Base-by-base conservation (phyloP, 2,113 vertebrate genomes). In the Larimichthys crocea region DNA sequence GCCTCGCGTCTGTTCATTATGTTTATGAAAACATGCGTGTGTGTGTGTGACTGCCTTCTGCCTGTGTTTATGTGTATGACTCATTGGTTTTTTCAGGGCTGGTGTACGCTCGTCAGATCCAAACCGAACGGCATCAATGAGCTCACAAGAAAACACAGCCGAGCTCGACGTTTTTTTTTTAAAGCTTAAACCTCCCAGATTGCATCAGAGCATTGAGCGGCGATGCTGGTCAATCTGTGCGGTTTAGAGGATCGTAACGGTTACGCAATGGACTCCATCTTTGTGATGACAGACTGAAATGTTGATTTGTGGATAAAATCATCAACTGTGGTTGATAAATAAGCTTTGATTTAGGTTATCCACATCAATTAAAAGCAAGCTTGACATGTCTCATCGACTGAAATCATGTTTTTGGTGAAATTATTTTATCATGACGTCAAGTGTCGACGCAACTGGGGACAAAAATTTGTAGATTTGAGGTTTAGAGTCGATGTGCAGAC, bases 151-250 rank as follows among this genome's bases (percentile, higher is more conserved):
- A 62, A 9, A 4, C 24, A 35, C 35, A 8, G 35, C 46, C 26
- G 19, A 64, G 55, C 79, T 44, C 16, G n/a, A 40, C 16, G 52
- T 35, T 35, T 35, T 31, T 31, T 73, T 76, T 35, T 35, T 35
- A 73, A 72, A 68, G 3, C 22, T 74, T 59, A 73, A 85, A 83
- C 83, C 81, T 76, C 80, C 46, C 16, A 72, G 62, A 75, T 66
- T 90, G 73, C 80, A 57, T 79, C 80, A 79, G 49, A 62, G 64
- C 31, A 62, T 53, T 22, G 20, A 60, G 57, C 61, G 3, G 70
- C 40, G 80, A 59, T 50, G 80, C 49, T 26, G 35, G 64, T 80
- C 82, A 46, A 12, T 82, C 57, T 5, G 63, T 5, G 75, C 11
- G 20, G 61, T 78, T 76, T 57, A 17, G 19, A 53, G 29, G 57